Base-by-base conservation (phyloP, 2,888 invertebrate species). In the Lycocerus yunnanus region DNA sequence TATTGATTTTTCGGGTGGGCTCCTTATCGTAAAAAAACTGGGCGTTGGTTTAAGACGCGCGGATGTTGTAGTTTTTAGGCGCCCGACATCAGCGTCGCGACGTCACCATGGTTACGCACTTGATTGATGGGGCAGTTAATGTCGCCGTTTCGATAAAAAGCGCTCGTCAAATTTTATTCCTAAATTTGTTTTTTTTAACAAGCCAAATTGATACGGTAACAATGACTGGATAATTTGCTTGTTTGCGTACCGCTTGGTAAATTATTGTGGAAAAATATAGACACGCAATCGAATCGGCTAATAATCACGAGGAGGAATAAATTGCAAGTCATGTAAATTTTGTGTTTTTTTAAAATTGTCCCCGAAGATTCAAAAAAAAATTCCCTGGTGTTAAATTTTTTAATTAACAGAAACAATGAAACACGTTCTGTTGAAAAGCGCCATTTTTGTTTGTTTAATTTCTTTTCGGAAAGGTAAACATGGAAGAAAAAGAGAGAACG, bases 1-100 rank as follows among this genome's bases (percentile, higher is more conserved):
- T 85, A 86, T 85, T 84, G 85, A 86, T 86, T 86, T 83, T 85
- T 84, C 83, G 83, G 84, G 83, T 83, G 83, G 83, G 82, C 84
- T 84, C 80, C 82, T 84, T 83, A 83, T 82, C 81, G 82, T 81
- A 79, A 84, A 84, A 85, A 86, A 85, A 83, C 84, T 83, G 85
- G 86, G 85, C 86, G 86, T 86, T 86, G 85, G 85, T 86, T 85
- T 85, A 85, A 85, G 81, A 81, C 80, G 78, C 78, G 78, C 71
- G 77, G 80, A 81, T 81, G 82, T 80, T 81, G 81, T 81, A 63
- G 61, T 63, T 63, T 79, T 82, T 80, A 80, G 82, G 81, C 79
- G 79, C 78, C 80, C 78, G 80, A 80, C 79, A 78, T 78, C 78
- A 79, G 80, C 82, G 81, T 80, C 80, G 80, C 79, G 76, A 65